Base-by-base conservation (phyloP, 2,797 vertebrate genomes). In the Poecilia velifera region DNA sequence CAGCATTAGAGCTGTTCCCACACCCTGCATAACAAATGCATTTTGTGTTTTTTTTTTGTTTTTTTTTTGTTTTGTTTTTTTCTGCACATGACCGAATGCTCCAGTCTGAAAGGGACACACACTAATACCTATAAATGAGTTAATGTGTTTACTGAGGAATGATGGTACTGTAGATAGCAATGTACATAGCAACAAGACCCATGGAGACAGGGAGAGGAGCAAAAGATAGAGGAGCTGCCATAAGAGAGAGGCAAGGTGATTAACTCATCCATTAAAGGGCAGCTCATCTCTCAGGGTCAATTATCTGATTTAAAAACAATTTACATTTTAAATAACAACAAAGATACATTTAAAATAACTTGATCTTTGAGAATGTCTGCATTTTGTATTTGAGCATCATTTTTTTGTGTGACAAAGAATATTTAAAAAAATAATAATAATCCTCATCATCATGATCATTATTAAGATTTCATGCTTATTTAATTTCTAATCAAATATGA, bases 111-210 rank as follows among this genome's bases (percentile, higher is more conserved):
- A 84, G 80, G 76, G 89, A 86, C 84, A 85, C 87, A 85, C 84
- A 89, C 89, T 89, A 91, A 92, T 90, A 78, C 73, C 88, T 81
- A 87, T 87, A 86, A 89, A 91, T 87, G 82, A 78, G 85, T 87
- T 90, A 82, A 91, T 90, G 88, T 92, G 88, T 91, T 90, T 92
- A 90, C 85, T 53, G 78, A 88, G 75, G 89, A 92, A 80, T 77
- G 83, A 92, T 88, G 78, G 57, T 16, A 74, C 74, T 80, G 73
- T 66, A 77, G 82, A 88, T 78, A 41, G 70, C 72, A 89, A 74
- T 76, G 83, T 82, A 90, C 83, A 82, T 91, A 89, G 84, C 86
- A 91, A 90, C 86, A 84, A 80, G 72, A 87, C 28, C 70, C 71
- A 66, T 70, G 68, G 89, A 87, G 78, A 83, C 66, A 77, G 36